Evolutionary conservation across 2,888 invertebrate species (phyloP), one percentile per base, ranked within the genome.

Genomic region (Drosophila paramelanica): DNA sequence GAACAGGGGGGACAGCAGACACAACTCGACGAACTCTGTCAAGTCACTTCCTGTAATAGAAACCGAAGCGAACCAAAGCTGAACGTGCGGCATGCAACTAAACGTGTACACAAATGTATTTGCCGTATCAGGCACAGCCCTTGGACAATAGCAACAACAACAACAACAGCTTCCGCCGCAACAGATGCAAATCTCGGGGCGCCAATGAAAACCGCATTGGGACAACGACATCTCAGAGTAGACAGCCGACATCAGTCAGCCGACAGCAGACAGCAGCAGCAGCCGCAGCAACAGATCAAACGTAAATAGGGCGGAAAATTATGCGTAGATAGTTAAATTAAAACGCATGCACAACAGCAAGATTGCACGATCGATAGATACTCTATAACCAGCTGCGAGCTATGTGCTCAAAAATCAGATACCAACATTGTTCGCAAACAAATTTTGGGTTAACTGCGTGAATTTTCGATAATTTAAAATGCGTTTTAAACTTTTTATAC

Each of bases 21-120:
- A 8, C 31, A 31, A 71, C 23, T 23, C 23, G 77, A 67, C 57
- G 78, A 77, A 73, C 75, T 64, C 86, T 81, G 88, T 85, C 89
- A 84, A 82, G 83, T 86, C 84, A 88, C 89, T 85, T 85, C 89
- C 89, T 85, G 84, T 82, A 86, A 89, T 89, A 83, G 84, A 89
- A 83, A 70, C 74, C 65, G 41, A 67, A 52, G 56, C 60, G 51
- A 46, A 14, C 1, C 33, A 50, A 47, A 33, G 25, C 17, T 23
- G 38, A 50, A 64, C 67, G 65, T 79, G 69, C 70, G 33, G 53
- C 81, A 81, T 77, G 81, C 69, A 65, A 70, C 72, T 56, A 58
- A 50, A 62, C 83, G 75, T 74, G 73, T 78, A 78, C 67, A 75
- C 69, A 79, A 59, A 73, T 73, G 55, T 58, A 59, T 58, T 68